A percentile compares a stretch with the other conserved stretches of the same genome.
Conservation (phyloP, 2,113 vertebrate genomes). For the Burhinus oedicnemus region DNA sequence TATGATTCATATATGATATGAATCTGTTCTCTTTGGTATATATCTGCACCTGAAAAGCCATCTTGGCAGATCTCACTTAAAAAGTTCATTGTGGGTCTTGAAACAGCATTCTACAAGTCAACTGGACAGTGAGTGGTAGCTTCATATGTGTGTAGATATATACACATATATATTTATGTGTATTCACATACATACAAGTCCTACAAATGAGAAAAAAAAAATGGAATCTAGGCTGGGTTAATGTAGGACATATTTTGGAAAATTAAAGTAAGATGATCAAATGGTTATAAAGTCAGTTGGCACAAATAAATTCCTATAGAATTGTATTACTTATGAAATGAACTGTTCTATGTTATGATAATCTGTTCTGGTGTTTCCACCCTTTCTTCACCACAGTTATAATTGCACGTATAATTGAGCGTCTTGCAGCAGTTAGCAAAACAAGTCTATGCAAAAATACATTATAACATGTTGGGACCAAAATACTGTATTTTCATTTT, state of each 20-base stretch:
- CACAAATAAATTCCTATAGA: not conserved
- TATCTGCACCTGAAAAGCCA: not conserved
- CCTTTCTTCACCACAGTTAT: not conserved
- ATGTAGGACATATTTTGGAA: not conserved
- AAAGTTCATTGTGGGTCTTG: not conserved
- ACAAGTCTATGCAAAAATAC: not conserved
- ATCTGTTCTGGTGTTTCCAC: not conserved
- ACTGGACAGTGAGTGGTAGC: not conserved
- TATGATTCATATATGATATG: no score
- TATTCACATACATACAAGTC: not conserved
- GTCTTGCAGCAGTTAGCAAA: not conserved
- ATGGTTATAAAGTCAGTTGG: not conserved
- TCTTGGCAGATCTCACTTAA: not conserved
- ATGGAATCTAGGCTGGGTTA: not conserved
- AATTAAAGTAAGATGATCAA: not conserved
- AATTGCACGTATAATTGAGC: not conserved
- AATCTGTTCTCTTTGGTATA: not conserved
- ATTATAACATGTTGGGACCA: not conserved
- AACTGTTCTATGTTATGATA: not conserved
- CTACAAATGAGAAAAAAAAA: not conserved
- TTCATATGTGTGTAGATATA: not conserved
- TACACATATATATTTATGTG: not conserved
- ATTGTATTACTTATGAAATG: not conserved
- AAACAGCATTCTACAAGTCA: not conserved
- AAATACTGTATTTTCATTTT: not conserved